Percentiles rank a stretch among this genome's conserved stretches.
Evolutionary conservation across 2,888 invertebrate genomes (phyloP).

Genomic region (Apotomis betuletana): DNA sequence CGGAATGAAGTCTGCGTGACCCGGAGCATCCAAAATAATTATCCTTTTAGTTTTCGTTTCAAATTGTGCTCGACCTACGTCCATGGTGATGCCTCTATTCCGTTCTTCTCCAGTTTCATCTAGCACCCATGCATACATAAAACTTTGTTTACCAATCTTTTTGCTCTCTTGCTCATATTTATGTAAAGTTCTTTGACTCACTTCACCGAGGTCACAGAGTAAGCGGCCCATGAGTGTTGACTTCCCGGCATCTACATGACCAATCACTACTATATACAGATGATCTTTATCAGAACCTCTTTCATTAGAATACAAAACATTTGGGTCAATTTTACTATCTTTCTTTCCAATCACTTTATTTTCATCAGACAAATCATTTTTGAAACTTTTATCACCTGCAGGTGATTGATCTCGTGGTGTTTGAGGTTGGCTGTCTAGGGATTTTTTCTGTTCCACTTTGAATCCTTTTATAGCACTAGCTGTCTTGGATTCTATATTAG

Average conservation of each 20-base stretch:
- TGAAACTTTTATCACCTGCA: slow-evolving; percentile 83
- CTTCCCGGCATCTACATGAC: slow-evolving; percentile 99
- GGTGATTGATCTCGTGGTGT: slow-evolving; percentile 89
- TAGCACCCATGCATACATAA: slow-evolving; percentile 99
- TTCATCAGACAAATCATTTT: slow-evolving; percentile 67
- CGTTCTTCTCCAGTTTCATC: slow-evolving; percentile 99
- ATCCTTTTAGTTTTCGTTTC: slow-evolving; percentile 93
- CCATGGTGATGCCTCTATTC: slow-evolving; percentile 99
- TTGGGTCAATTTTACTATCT: slow-evolving; percentile 84
- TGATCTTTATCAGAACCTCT: slow-evolving; percentile 92
- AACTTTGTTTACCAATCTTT: slow-evolving; percentile 98
- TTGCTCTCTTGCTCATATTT: slow-evolving; percentile 99
- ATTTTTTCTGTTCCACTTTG: slow-evolving; percentile 68
- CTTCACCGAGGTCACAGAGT: slow-evolving; percentile 93
- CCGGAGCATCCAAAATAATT: slow-evolving; percentile 97
- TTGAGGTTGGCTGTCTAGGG: slow-evolving; percentile 63
- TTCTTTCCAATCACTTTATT: slow-evolving; percentile 73
- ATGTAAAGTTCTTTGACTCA: slow-evolving; percentile 94
- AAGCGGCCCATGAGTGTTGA: slow-evolving; percentile 98
- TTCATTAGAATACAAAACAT: slow-evolving; percentile 87
- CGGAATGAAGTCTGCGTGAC: slow-evolving; percentile 99
- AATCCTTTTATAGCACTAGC: slow-evolving; percentile 83
- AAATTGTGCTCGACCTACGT: slow-evolving; percentile 96
- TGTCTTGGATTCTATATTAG: slow-evolving; percentile 74
- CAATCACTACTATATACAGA: slow-evolving; percentile 95